Evolutionary conservation across 2,797 vertebrate species (phyloP).

Genomic region (Coendou prehensilis): DNA sequence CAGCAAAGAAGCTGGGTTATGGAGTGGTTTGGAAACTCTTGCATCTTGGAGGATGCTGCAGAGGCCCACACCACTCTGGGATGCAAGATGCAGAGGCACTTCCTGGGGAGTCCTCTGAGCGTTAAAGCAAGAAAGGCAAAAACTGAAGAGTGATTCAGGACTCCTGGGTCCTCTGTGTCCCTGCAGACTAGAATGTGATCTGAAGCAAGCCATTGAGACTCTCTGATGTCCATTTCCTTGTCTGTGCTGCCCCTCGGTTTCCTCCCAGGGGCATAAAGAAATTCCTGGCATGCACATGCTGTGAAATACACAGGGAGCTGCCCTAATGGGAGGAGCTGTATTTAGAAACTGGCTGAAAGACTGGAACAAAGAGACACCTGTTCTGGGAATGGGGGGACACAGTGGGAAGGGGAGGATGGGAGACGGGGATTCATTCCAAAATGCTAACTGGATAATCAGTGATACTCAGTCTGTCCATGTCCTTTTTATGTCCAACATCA

Average conservation of each 20-base stretch:
- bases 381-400: not conserved
- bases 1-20: not conserved
- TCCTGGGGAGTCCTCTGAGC: not conserved
- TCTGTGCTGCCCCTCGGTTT: not conserved
- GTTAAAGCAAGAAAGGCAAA: not conserved
- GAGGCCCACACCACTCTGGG: not conserved
- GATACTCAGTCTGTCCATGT: not conserved
- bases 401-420: not conserved
- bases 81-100: not conserved
- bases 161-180: not conserved
- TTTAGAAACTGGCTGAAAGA: not conserved
- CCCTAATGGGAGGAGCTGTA: too few species aligned
- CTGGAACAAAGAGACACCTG: not conserved
- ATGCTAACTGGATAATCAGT: not conserved
- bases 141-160: not conserved
- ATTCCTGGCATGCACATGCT: not conserved
- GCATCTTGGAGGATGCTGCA: not conserved
- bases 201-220: not conserved
- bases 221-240: not conserved
- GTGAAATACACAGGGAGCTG: not conserved
- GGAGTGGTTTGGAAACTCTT: not conserved
- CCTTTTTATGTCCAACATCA: not conserved
- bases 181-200: not conserved
- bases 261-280: not conserved
- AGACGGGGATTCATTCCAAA: not conserved